Percentiles rank a stretch among this genome's conserved stretches.
These are phyloP conservation scores for Syngnathus floridae DNA, from an alignment of 2,113 vertebrate species.

Conservation along the genomic window DNA sequence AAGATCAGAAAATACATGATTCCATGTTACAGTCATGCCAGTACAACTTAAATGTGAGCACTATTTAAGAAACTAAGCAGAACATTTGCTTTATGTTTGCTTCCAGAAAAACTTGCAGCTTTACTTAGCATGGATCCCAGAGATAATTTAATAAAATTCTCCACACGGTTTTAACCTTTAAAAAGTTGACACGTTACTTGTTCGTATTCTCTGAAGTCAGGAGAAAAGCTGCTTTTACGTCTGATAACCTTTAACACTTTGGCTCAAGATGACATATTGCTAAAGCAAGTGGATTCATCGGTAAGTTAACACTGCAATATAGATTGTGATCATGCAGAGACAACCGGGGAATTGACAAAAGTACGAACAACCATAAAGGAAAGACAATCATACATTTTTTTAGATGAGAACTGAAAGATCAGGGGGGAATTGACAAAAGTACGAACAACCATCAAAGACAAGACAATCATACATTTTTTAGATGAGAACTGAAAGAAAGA, in stretches of 20 bases:
- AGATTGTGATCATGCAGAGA: background rate
- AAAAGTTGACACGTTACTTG: background rate
- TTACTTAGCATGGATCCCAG: background rate
- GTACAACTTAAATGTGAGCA: background rate
- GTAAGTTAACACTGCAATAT: background rate
- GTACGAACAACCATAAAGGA: background rate
- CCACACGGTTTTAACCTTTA: background rate
- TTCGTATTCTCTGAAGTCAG: background rate
- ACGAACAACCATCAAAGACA: background rate
- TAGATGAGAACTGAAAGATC: too few species aligned
- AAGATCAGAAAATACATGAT: conserved; percentile 19
- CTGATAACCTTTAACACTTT: background rate
- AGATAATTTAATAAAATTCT: background rate
- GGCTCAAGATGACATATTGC: background rate
- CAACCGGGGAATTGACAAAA: background rate
- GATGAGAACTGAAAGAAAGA: too few species aligned
- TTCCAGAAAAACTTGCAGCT: conserved; percentile 2
- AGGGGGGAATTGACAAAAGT: background rate
- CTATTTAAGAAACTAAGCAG: background rate
- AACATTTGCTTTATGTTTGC: background rate
- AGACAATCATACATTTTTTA: background rate
- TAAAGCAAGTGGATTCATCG: background rate
- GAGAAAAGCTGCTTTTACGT: background rate
- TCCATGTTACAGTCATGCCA: background rate
- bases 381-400: background rate